Conservation (phyloP, 2,797 vertebrate species). For the Micrastur ruficollis region DNA sequence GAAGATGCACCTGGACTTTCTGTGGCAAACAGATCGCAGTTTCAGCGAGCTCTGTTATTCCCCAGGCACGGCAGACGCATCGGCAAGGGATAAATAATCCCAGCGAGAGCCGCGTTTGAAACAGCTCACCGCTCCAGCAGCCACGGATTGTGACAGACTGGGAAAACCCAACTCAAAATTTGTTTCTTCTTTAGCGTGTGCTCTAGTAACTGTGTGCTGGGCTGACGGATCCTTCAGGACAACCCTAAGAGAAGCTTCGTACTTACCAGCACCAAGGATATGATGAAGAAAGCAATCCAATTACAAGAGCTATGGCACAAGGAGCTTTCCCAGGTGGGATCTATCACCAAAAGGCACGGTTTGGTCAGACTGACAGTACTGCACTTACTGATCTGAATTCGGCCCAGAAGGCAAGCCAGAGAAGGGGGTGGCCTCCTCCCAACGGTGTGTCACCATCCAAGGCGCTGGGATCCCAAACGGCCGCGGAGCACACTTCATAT, state of each 20-base stretch:
- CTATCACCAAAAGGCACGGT: not conserved
- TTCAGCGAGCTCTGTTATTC: not conserved
- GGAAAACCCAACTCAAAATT: not conserved
- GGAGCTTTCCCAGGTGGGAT: not conserved
- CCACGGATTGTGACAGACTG: not conserved
- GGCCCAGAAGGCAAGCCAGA: not conserved
- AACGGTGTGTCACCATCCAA: too few species aligned
- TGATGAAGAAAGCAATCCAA: not conserved
- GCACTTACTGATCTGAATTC: too few species aligned
- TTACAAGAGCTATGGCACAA: not conserved
- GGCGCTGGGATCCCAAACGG: not conserved
- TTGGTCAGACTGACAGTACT: not conserved
- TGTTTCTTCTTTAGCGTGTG: not conserved
- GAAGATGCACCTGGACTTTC: not conserved
- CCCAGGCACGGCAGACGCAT: not conserved
- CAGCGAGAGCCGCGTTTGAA: fast-evolving
- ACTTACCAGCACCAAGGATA: not conserved
- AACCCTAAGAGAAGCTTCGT: not conserved
- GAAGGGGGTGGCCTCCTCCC: not conserved
- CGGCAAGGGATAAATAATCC: not conserved
- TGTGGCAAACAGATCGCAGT: not conserved
- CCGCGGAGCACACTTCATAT: fast-evolving
- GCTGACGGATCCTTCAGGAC: not conserved
- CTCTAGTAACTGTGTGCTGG: not conserved
- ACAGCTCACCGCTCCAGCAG: not conserved